Conservation (phyloP, 1,140 invertebrate genomes). For the Caenorhabditis briggsae region DNA sequence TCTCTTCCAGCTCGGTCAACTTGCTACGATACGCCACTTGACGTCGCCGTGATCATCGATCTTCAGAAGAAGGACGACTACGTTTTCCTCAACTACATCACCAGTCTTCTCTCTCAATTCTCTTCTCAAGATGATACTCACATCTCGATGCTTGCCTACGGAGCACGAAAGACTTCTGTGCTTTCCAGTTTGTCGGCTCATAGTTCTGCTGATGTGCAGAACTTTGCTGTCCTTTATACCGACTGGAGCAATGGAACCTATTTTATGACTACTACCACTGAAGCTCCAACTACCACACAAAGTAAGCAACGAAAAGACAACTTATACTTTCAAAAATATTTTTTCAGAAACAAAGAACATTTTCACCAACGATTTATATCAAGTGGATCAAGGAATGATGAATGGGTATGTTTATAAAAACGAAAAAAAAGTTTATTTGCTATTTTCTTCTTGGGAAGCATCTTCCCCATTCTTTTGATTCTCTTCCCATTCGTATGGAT, state of each 20-base stretch:
- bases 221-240: neutral
- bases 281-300: neutral
- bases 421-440: neutral
- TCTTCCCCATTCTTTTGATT: slow-evolving; percentile 60
- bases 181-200: neutral
- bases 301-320: neutral
- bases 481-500: slow-evolving; percentile 72
- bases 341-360: neutral
- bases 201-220: neutral
- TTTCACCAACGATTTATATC: neutral
- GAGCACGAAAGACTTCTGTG: neutral
- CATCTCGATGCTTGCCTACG: slow-evolving; percentile 25
- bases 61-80: slow-evolving; percentile 18
- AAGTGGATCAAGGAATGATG: slow-evolving; percentile 2
- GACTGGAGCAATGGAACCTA: slow-evolving; percentile 38
- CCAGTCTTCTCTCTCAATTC: slow-evolving; percentile 1
- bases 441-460: slow-evolving; percentile 8
- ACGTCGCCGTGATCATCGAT: slow-evolving; percentile 25
- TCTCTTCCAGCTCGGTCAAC: neutral
- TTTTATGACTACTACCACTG: slow-evolving; percentile 5
- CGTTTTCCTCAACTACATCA: slow-evolving; percentile 15
- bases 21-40: slow-evolving; percentile 31
- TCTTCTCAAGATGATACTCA: slow-evolving; percentile 40
- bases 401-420: neutral
- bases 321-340: neutral